Conservation (phyloP, 1,140 invertebrate genomes). For the Thaumatotibia leucotreta region DNA sequence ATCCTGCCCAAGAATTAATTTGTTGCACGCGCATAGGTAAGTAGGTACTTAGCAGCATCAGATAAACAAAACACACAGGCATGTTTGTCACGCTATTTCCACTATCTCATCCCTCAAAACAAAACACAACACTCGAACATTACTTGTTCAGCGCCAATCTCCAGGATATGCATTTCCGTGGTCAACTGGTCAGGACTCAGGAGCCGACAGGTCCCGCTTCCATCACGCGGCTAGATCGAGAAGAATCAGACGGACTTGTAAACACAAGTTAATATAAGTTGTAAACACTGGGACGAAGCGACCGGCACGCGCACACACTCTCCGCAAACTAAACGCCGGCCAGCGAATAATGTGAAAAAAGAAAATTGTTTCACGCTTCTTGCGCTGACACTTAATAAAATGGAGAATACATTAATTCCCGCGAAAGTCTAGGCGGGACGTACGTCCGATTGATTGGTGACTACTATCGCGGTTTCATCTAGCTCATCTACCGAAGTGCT, state of each 20-base stretch:
- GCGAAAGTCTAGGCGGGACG: slow-evolving; percentile 60
- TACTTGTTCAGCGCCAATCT: slow-evolving; percentile 69
- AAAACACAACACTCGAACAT: slow-evolving; percentile 32
- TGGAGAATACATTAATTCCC: slow-evolving; percentile 60
- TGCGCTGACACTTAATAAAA: slow-evolving; percentile 70
- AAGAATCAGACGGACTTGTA: background rate
- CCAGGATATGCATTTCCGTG: slow-evolving; percentile 64
- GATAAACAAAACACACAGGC: no score
- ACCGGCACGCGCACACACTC: slow-evolving; percentile 44
- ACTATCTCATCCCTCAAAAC: slow-evolving; percentile 30
- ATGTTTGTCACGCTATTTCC: background rate
- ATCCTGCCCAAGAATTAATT: no score
- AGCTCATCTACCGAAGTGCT: no score
- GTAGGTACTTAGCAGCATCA: no score
- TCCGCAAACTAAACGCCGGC: slow-evolving; percentile 42
- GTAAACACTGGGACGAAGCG: slow-evolving; percentile 29
- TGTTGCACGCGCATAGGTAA: no score
- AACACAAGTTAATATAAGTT: no score
- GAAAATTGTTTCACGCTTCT: slow-evolving; percentile 71
- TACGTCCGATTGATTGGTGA: slow-evolving; percentile 50
- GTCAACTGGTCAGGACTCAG: no score
- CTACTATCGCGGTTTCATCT: slow-evolving; percentile 64
- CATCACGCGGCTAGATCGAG: slow-evolving; percentile 27
- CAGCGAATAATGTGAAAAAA: slow-evolving; percentile 47
- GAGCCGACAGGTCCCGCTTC: slow-evolving; percentile 26